These are phyloP conservation scores for Illadopsis cleaveri DNA, from an alignment of 2,113 vertebrate genomes.

Conservation along the genomic window DNA sequence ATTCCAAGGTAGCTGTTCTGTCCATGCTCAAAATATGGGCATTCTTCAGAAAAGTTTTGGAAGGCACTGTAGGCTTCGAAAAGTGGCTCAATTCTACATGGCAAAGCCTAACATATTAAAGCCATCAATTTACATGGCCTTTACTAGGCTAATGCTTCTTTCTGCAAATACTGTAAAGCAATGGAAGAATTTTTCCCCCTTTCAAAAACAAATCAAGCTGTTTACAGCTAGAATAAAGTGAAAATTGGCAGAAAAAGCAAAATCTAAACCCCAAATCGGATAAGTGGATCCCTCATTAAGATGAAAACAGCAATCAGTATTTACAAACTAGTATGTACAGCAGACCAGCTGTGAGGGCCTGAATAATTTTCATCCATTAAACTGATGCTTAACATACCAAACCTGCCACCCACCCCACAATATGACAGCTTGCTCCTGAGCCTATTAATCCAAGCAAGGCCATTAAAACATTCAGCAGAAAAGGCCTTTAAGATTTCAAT, in stretches of 20 bases:
- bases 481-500: neutral
- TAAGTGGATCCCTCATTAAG: constrained; percentile 3
- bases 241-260: constrained; percentile 14
- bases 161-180: neutral
- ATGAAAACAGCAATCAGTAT: constrained; percentile 11
- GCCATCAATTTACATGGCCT: neutral
- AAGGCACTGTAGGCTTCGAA: neutral
- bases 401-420: neutral
- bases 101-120: neutral
- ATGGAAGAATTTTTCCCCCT: neutral
- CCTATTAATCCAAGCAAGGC: neutral
- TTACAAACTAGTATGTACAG: neutral
- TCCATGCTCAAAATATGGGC: neutral
- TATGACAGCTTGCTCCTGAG: neutral
- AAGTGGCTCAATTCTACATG: neutral
- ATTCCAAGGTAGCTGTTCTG: neutral
- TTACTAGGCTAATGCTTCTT: neutral
- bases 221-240: neutral
- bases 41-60: neutral
- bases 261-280: neutral
- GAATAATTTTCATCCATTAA: neutral
- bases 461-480: neutral
- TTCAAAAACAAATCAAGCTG: neutral
- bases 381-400: neutral
- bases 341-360: neutral